Percentiles rank a stretch among this genome's conserved stretches.
phyloP scores from a whole-genome alignment of 2,888 invertebrate species.

The Penaeus monodon region DNA sequence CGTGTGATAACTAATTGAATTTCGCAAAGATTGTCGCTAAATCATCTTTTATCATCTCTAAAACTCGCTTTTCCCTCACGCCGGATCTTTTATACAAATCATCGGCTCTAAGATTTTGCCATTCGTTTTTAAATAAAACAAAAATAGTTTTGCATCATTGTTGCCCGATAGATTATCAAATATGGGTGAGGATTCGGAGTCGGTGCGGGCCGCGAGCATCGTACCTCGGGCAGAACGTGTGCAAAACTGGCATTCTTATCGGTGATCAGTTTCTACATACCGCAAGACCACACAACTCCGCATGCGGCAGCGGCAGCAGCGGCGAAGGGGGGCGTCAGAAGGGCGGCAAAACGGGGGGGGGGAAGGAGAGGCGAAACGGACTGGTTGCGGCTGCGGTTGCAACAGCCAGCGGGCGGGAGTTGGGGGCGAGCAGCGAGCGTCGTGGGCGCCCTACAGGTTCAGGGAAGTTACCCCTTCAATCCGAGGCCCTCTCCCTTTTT shows the following conservation, averaged over 20 bases:
- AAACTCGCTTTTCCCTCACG: too few species aligned
- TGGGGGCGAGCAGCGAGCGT: too few species aligned
- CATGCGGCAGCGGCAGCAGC: not conserved
- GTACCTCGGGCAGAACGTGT: constrained; percentile 30
- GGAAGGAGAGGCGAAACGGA: not conserved
- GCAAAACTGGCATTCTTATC: constrained; percentile 45
- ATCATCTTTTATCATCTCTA: not conserved
- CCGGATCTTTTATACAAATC: too few species aligned
- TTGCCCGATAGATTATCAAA: too few species aligned
- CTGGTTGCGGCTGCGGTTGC: not conserved
- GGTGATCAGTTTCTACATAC: constrained; percentile 36
- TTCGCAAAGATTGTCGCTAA: not conserved
- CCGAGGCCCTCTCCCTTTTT: too few species aligned
- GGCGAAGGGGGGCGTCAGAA: not conserved
- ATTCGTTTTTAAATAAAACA: too few species aligned
- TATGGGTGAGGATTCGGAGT: not conserved
- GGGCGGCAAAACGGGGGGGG: too few species aligned
- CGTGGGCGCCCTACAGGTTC: too few species aligned
- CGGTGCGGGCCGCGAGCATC: constrained; percentile 9
- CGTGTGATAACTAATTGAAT: constrained; percentile 11
- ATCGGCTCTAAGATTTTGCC: too few species aligned
- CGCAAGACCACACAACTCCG: constrained; percentile 28
- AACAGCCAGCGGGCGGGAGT: too few species aligned
- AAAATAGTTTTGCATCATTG: too few species aligned
- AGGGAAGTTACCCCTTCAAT: too few species aligned